Base-by-base conservation (phyloP, 53 echinoderm and acorn worm species). In the Patiria pectinifera region DNA sequence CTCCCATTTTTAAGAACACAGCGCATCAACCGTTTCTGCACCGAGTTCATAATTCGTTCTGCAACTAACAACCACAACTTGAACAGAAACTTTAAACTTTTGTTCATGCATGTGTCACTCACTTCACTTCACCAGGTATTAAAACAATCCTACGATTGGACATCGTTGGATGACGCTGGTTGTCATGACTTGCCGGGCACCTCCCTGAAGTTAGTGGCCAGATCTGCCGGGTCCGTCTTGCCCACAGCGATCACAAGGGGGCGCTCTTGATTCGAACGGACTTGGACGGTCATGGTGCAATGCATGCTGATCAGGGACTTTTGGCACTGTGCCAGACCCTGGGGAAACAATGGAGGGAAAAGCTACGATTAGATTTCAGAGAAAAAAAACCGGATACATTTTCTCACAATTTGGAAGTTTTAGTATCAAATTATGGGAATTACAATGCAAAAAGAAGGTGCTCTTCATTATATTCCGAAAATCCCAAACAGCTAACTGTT, bases 261-360 rank as follows among this genome's bases (percentile, higher is more conserved):
- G 71, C 86, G 89, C 25, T 94, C 80, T 69, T 91, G 76, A 47
- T 91, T 87, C 24, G 87, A 92, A n/a, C 45, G 71, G 63, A 96
- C 76, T 26, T 87, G 85, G 44, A 97, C 59, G 45, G 96, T 96
- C 96, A 97, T 92, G 49, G 94, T 93, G 69, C 95, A 94, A 86
- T 93, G 95, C n/a, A 97, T 91, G 80, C 94, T 96, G 19, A 96
- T 92, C 59, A 97, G 82, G 12, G 89, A 82, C 86, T 93, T 83
- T 84, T 96, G 95, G 92, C 96, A 97, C 69, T 93, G 93, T 47
- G 91, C 90, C 44, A 97, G 48, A 16, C 94, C 97, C 96, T 96
- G 91, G 53, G 43, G 69, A 22, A 78, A 18, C 11, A 84, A 84
- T 3, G 12, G 35, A 45, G 26, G 74, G 47, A 11, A 48, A 24